A percentile compares a stretch with the other conserved stretches of the same genome.
Evolutionary conservation across 2,888 invertebrate genomes (phyloP).

Genomic region (Acanthosoma haemorrhoidale): DNA sequence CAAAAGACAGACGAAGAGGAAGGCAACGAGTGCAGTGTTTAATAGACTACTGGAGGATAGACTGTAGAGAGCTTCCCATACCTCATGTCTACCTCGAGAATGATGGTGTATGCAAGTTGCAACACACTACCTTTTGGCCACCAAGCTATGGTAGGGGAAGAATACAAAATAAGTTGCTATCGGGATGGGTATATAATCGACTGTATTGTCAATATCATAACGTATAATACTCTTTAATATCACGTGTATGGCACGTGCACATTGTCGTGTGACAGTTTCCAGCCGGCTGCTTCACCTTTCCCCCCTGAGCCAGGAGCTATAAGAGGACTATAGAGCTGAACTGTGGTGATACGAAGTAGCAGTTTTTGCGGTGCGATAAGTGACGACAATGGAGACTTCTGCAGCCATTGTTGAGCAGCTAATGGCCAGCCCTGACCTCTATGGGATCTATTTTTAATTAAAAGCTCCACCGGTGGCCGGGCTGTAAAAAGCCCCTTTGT

Average conservation of each 20-base stretch:
- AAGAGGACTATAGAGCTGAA: too few relatives aligned
- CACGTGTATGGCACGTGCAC: not conserved
- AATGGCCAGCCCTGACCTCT: constrained; percentile 6
- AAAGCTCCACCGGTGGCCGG: not conserved
- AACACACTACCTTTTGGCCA: too few relatives aligned
- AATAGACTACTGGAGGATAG: too few relatives aligned
- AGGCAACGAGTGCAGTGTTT: too few relatives aligned
- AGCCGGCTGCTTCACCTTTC: not conserved
- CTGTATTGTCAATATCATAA: not conserved
- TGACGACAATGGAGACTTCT: constrained; percentile 5
- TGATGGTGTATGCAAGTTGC: too few relatives aligned
- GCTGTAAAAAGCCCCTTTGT: constrained; percentile 4
- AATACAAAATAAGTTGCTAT: too few relatives aligned
- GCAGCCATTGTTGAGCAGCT: not conserved
- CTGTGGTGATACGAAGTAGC: not conserved
- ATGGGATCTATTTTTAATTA: constrained; percentile 12
- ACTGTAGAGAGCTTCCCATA: too few relatives aligned
- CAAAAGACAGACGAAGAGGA: too few relatives aligned
- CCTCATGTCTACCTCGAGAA: not conserved
- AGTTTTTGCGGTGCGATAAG: not conserved
- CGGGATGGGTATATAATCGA: not conserved
- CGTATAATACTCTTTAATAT: not conserved
- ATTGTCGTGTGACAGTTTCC: not conserved
- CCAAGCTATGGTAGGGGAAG: too few relatives aligned
- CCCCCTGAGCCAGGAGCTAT: not conserved